Evolutionary conservation across 2,113 vertebrate genomes (phyloP), one percentile per base, ranked within the genome.

Genomic region (Colaptes auratus): DNA sequence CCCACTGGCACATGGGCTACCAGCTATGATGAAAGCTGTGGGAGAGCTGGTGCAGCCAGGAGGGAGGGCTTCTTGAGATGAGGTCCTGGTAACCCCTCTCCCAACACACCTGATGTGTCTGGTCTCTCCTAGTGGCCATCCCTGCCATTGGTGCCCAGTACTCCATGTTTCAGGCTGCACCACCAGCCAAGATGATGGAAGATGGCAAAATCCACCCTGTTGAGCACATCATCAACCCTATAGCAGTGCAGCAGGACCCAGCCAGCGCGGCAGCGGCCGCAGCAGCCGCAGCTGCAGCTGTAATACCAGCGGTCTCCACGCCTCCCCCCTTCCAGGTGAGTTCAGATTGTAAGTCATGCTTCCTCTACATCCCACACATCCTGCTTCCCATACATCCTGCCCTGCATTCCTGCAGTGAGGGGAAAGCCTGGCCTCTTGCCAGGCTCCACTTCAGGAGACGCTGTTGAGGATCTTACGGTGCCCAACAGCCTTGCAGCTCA

Each of bases 301-400:
- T 99, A 91, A 98, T 99, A 42, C 99, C 99, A 2, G 90, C 99
- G 0, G 99, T 99, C 78, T 99, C 99, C 12, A 99, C 99, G 0
- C 99, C 99, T 20, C 99, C 99, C 18, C 99, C 99, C 39, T 99
- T 98, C 96, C 99, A 99, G 99, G 99, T 99, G 96, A 85, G 63
- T 73, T 86, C 65, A 71, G 52, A 13, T 7, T 8, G 0, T 8
- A 20, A 23, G 21, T 82, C 27, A 48, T 16, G 25, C 46, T 69
- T 59, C 46, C 48, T 7, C 42, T 63, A 33, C 3, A 10, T 74
- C 35, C 50, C 20, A 16, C 44, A 56, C 16, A 25, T 82, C 23
- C 56, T 10, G 17, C 39, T 74, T 59, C 33, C 70, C 79, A 21
- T 61, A 53, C 17, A 39, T 60, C 35, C 55, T 77, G 28, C 50